Evolutionary conservation across 1,140 invertebrate genomes (phyloP).

Genomic region (Dermatophagoides farinae): DNA sequence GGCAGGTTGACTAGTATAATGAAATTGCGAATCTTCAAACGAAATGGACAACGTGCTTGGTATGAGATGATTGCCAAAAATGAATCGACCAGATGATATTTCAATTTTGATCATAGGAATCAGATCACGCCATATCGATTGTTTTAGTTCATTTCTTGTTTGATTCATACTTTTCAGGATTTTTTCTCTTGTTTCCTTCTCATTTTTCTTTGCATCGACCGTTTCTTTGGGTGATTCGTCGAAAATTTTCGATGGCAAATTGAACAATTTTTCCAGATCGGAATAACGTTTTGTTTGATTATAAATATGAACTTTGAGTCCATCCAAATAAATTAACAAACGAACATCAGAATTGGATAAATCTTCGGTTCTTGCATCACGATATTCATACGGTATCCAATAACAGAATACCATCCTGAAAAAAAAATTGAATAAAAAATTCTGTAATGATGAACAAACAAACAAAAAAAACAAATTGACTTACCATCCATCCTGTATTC

Average conservation of each 20-base stretch:
- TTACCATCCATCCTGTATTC: slow-evolving; percentile 80
- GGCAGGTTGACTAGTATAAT: slow-evolving; percentile 84
- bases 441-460: background rate
- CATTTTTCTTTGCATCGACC: background rate
- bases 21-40: slow-evolving; percentile 80
- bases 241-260: background rate
- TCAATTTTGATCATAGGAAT: slow-evolving; percentile 92
- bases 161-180: slow-evolving; percentile 3
- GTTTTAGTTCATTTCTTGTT: slow-evolving; percentile 2
- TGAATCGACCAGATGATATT: slow-evolving; percentile 63
- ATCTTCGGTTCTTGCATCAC: slow-evolving; percentile 56
- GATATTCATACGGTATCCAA: slow-evolving; percentile 81
- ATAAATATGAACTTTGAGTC: slow-evolving; percentile 86
- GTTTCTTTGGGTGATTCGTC: background rate
- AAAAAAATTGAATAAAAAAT: background rate
- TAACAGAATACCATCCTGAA: slow-evolving; percentile 68
- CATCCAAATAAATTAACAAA: slow-evolving; percentile 78
- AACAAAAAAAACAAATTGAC: background rate
- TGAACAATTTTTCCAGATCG: slow-evolving; percentile 69
- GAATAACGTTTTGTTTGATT: slow-evolving; percentile 75
- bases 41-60: slow-evolving; percentile 79
- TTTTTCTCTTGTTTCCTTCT: background rate
- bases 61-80: slow-evolving; percentile 87
- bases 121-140: slow-evolving; percentile 62
- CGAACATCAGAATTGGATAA: slow-evolving; percentile 85